A percentile compares a stretch with the other conserved stretches of the same genome.
These are phyloP conservation scores for Brevimyrus niger DNA, from an alignment of 2,113 vertebrate species.

Conservation along the genomic window DNA sequence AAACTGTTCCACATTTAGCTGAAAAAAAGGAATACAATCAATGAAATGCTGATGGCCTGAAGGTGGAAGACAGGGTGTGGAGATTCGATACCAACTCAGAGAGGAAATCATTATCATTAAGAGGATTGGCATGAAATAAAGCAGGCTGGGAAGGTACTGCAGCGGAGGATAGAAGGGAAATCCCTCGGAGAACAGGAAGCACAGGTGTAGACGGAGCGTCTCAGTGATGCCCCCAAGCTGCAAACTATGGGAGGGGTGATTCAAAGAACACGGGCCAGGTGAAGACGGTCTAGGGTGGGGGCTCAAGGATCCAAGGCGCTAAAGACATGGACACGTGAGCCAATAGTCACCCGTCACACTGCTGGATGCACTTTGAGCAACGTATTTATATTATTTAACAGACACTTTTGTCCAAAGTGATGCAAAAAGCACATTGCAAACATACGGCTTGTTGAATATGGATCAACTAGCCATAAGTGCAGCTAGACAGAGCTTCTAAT, in stretches of 20 bases:
- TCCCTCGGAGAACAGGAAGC: conserved; percentile 7
- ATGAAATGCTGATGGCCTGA: conserved; percentile 24
- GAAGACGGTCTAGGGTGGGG: not conserved
- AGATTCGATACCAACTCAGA: conserved; percentile 2
- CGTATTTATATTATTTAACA: not conserved
- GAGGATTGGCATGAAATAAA: not conserved
- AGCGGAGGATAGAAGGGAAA: conserved; percentile 9
- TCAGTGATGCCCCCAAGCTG: not conserved
- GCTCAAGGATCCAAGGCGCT: not conserved
- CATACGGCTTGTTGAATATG: not conserved
- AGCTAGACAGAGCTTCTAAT: not conserved
- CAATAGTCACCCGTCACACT: not conserved
- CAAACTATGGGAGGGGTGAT: not conserved
- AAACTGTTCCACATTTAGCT: conserved; percentile 12
- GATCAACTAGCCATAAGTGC: not conserved
- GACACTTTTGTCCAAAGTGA: not conserved
- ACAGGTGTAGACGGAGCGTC: no score
- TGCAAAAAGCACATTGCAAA: not conserved
- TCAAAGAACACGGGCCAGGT: not conserved
- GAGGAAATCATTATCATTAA: conserved; percentile 19
- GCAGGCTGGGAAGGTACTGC: not conserved
- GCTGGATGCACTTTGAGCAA: not conserved
- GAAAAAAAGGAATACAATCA: conserved; percentile 19
- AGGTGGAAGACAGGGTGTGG: not conserved
- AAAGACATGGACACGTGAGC: not conserved